A percentile compares a stretch with the other conserved stretches of the same genome.
These are phyloP conservation scores for Drosophila ambigua DNA, from an alignment of 1,140 invertebrate species.

Conservation along the genomic window DNA sequence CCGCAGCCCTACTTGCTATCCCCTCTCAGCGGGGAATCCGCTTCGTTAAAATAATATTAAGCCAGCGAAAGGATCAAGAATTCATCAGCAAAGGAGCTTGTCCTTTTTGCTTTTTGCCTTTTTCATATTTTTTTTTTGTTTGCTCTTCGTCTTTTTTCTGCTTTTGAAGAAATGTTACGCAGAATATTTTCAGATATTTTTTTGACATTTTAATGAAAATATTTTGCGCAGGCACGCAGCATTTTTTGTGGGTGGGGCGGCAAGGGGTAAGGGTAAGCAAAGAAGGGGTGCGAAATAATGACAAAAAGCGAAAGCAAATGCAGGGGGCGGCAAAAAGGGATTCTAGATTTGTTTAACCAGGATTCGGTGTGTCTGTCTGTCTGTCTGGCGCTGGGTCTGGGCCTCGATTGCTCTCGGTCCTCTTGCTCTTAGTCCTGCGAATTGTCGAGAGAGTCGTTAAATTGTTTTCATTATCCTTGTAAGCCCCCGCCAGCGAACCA, in stretches of 20 bases:
- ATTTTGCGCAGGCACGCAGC: slow-evolving; percentile 76
- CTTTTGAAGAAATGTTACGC: slow-evolving; percentile 52
- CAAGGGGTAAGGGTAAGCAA: slow-evolving; percentile 2
- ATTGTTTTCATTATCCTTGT: slow-evolving; percentile 82
- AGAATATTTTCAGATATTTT: slow-evolving; percentile 65
- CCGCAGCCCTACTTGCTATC: background rate
- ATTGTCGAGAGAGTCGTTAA: slow-evolving; percentile 81
- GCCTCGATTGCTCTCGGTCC: slow-evolving; percentile 4
- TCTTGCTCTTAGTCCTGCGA: slow-evolving; percentile 30
- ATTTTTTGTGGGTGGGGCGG: background rate
- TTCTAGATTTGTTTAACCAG: slow-evolving; percentile 75
- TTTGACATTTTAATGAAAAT: slow-evolving; percentile 77
- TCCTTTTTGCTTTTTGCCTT: slow-evolving; percentile 28
- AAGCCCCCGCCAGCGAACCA: slow-evolving; percentile 55
- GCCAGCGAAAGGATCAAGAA: slow-evolving; percentile 58
- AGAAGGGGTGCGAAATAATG: background rate
- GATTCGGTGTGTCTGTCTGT: slow-evolving; percentile 20
- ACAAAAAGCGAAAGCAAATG: slow-evolving; percentile 38
- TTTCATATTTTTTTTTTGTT: slow-evolving; percentile 22
- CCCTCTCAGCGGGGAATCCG: slow-evolving; percentile 53
- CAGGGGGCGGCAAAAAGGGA: slow-evolving; percentile 60
- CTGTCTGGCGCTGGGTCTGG: too few species aligned
- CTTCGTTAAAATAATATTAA: slow-evolving; percentile 81
- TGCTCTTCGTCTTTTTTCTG: slow-evolving; percentile 8
- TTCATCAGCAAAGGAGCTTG: slow-evolving; percentile 50